These are phyloP conservation scores for Venturia canescens DNA, from an alignment of 1,140 invertebrate genomes.

Conservation along the genomic window DNA sequence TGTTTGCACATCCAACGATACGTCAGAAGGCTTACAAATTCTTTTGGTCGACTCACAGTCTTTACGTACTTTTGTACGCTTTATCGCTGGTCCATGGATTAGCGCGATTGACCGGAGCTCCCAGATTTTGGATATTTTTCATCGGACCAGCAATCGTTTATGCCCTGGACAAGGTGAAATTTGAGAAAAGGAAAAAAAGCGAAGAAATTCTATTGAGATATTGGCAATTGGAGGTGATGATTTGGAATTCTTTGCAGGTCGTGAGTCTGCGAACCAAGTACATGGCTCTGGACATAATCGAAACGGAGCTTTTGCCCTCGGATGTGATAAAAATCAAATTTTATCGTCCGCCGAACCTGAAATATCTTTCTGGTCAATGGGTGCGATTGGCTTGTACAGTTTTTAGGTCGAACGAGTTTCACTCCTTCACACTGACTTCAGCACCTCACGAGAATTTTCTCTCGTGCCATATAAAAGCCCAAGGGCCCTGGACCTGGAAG, in stretches of 20 bases:
- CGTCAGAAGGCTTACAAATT: conserved; percentile 96
- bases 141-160: conserved; percentile 94
- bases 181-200: background rate
- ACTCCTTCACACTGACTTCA: conserved; percentile 98
- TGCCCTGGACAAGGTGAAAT: conserved; percentile 89
- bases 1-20: conserved; percentile 97
- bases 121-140: conserved; percentile 97
- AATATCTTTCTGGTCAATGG: conserved; percentile 95
- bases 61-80: conserved; percentile 94
- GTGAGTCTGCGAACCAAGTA: conserved; percentile 95
- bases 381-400: conserved; percentile 95
- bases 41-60: conserved; percentile 98
- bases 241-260: conserved; percentile 77
- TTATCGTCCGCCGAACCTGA: conserved; percentile 96
- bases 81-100: conserved; percentile 95
- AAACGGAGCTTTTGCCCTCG: conserved; percentile 96
- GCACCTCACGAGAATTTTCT: conserved; percentile 98
- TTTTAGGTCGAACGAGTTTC: conserved; percentile 95
- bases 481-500: conserved; percentile 99
- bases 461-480: conserved; percentile 98
- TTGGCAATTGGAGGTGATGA: conserved; percentile 19
- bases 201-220: conserved; percentile 14
- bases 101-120: conserved; percentile 94
- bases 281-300: conserved; percentile 95
- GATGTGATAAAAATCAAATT: conserved; percentile 96